Evolutionary conservation across 2,113 vertebrate species (phyloP), one percentile per base, ranked within the genome.

Genomic region (Silurus meridionalis): DNA sequence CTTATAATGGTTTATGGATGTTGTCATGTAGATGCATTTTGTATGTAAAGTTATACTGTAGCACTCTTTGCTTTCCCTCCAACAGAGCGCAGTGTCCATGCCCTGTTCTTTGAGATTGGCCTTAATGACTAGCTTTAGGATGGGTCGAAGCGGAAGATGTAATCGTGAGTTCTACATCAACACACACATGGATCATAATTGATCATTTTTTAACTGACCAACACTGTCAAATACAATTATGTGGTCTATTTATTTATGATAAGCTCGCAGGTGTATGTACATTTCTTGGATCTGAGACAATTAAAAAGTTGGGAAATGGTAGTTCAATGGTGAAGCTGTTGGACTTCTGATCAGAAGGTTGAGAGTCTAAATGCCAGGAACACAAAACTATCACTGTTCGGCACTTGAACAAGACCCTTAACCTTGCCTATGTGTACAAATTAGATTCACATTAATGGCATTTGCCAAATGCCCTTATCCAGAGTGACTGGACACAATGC

Each of bases 41-140:
- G 55, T 19, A 46, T 80, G 57, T 28, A 69, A 69, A 69, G 15
- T 46, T 46, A 46, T 69, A 69, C 5, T 28, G 25, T 9, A 28
- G 5, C 19, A 7, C 67, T 11, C 23, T 55, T 52, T 75, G 8
- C 21, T 11, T 78, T 80, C 37, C 4, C 11, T 61, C 19, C 11
- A 46, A 23, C 57, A 80, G 78, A 61, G 17, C 9, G 5, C n/a
- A 48, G 23, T 84, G 48, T 14, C 25, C 19, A 23, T 6, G 37
- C 46, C 21, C 13, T 19, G 55, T 89, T 92, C 84, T 91, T 85
- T 86, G 90, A 92, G 11, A 57, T 93, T 83, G 77, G 85, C 53
- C 89, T 92, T 5, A 48, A 91, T 52, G 87, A 72, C 64, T 86
- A 87, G 0, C 87, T 91, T 82, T 92, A 92, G 92, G 80, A 88